Evolutionary conservation across 2,888 invertebrate genomes (phyloP), one percentile per base, ranked within the genome.

Genomic region (Timandra comae): DNA sequence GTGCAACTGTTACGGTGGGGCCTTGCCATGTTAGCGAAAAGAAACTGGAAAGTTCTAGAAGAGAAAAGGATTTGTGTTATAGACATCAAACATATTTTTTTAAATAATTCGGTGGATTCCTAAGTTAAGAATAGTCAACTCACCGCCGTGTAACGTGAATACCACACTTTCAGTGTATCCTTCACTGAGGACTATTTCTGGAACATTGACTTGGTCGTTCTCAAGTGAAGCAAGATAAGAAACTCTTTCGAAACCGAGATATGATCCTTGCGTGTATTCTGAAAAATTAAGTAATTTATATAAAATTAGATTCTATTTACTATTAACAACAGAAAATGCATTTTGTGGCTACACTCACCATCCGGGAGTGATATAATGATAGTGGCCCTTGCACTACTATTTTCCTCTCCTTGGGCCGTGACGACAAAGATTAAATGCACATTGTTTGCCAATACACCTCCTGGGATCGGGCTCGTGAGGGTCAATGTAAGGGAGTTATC

Each of bases 91-190:
- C n/a, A n/a, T n/a, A n/a, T n/a, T n/a, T n/a, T n/a, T n/a, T n/a
- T n/a, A n/a, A n/a, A n/a, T n/a, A n/a, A n/a, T n/a, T n/a, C n/a
- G n/a, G n/a, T n/a, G n/a, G n/a, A n/a, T n/a, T n/a, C n/a, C n/a
- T n/a, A n/a, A n/a, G n/a, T n/a, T n/a, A 16, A 1, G 16, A 16
- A 16, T 16, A 6, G 16, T n/a, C n/a, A n/a, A 1, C 16, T 16
- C 49, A 61, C 64, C 59, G 44, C 62, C 63, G 7, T 41, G 35
- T 33, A 63, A 26, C 1, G 32, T 25, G 27, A 61, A 59, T 7
- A 30, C n/a, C 2, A 65, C 62, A 11, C 45, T 38, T 6, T 38
- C n/a, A 8, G 42, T 43, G 33, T 47, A 57, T 31, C 62, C 65
- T 31, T 56, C 50, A n/a, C 23, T 46, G 2, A 65, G 47, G 11